Conservation (phyloP, 2,113 vertebrate genomes). For the Pygoscelis antarcticus region DNA sequence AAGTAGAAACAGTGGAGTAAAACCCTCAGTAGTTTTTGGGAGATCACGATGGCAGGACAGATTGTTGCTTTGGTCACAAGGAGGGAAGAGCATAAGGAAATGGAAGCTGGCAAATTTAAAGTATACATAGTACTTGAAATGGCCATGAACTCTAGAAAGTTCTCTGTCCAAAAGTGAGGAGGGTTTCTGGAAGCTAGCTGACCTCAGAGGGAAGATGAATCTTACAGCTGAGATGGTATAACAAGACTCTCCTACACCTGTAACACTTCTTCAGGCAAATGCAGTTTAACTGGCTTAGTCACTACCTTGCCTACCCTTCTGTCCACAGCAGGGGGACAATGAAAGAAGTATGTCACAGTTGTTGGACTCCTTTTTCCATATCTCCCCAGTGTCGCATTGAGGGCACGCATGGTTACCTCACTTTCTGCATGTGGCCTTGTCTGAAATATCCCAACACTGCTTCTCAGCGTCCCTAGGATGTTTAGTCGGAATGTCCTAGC, state of each 20-base stretch:
- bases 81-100: background rate
- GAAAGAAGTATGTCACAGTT: background rate
- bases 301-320: background rate
- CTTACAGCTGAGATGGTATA: fast-evolving
- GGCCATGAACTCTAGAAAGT: background rate
- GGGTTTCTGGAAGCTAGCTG: background rate
- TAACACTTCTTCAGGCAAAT: background rate
- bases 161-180: background rate
- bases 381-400: background rate
- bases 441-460: background rate
- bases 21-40: background rate
- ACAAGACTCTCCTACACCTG: fast-evolving
- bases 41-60: background rate
- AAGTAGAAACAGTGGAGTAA: background rate
- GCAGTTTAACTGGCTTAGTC: background rate
- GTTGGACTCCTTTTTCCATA: background rate
- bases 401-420: fast-evolving
- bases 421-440: background rate
- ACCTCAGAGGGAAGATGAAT: background rate
- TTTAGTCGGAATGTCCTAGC: background rate
- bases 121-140: fast-evolving
- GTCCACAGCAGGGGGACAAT: background rate
- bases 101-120: background rate
- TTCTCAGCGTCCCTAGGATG: too few relatives aligned
- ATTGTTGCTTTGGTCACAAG: background rate